Evolutionary conservation across 2,888 invertebrate species (phyloP).

Genomic region (Hymenopus coronatus): DNA sequence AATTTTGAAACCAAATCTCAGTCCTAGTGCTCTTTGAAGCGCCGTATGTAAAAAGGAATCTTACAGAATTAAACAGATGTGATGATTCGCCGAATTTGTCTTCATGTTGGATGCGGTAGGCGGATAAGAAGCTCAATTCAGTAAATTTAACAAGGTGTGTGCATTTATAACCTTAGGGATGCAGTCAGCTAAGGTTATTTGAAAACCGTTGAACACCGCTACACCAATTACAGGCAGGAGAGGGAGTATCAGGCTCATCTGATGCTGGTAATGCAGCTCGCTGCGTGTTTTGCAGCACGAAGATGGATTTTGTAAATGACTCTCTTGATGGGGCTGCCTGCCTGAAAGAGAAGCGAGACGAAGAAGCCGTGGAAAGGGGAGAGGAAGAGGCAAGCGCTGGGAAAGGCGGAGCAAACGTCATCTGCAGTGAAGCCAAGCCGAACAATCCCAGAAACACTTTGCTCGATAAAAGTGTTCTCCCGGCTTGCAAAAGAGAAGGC

Average conservation of each 20-base stretch:
- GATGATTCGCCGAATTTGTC: too few relatives aligned
- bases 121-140: too few relatives aligned
- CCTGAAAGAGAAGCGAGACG: background rate
- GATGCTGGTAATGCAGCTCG: background rate
- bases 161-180: too few relatives aligned
- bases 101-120: too few relatives aligned
- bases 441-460: slow-evolving; percentile 21
- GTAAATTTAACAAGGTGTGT: too few relatives aligned
- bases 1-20: too few relatives aligned
- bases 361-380: background rate
- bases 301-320: slow-evolving; percentile 21
- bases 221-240: background rate
- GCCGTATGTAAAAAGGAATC: too few relatives aligned
- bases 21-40: too few relatives aligned
- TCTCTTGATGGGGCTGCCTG: slow-evolving; percentile 12
- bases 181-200: background rate
- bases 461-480: slow-evolving; percentile 10
- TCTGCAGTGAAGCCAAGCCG: slow-evolving; percentile 21
- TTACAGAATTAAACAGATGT: too few relatives aligned
- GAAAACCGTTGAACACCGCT: background rate
- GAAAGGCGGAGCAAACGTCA: slow-evolving; percentile 21
- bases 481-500: background rate
- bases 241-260: background rate
- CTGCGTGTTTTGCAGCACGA: background rate
- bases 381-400: background rate